Evolutionary conservation across 37 sponge, comb jelly and placozoan genomes (phyloP), one percentile per base, ranked within the genome.

Genomic region (Chondrilla cf. caribensis): DNA sequence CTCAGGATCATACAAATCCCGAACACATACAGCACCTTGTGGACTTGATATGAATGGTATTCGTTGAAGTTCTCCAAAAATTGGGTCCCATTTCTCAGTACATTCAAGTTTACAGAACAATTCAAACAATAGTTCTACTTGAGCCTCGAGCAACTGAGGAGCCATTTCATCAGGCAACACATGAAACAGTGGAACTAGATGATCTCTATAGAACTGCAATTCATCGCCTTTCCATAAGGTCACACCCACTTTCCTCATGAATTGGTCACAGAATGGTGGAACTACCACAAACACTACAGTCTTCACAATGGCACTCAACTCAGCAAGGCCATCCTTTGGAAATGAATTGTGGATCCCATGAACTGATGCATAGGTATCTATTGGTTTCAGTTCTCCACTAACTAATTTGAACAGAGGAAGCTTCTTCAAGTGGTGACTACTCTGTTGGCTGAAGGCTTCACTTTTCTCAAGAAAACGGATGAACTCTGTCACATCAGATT

Each of bases 221-320:
- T 47, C 51, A 14, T 47, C 51, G 51, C 11, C 51, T 14, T 29
- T 33, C 68, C 68, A 67, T 33, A 67, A 17, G 40, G 19, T 36
- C 17, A 73, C 76, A 43, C 76, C 76, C 2, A 22, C 76, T 73
- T 73, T 73, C 25, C 2, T 22, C 76, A 73, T n/a, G 3, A 73
- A 73, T 22, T 40, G 15, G 18, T 40, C 76, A 73, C 76, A 73
- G 25, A 25, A 73, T 22, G 44, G 1, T 17, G 76, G 76, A 36
- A 73, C 44, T 17, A 42, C 25, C 19, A 73, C 42, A 38, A 73
- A 73, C 18, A n/a, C 76, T n/a, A 73, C 36, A 17, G 14, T 42
- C 36, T 19, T 25, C 17, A 24, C 21, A 5, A 15, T 73, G 22
- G 6, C 64, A 38, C 44, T 73, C 2, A 73, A 17, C 25, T 73